Conservation (phyloP, 2,888 invertebrate genomes). For the Drosophila yooni region DNA sequence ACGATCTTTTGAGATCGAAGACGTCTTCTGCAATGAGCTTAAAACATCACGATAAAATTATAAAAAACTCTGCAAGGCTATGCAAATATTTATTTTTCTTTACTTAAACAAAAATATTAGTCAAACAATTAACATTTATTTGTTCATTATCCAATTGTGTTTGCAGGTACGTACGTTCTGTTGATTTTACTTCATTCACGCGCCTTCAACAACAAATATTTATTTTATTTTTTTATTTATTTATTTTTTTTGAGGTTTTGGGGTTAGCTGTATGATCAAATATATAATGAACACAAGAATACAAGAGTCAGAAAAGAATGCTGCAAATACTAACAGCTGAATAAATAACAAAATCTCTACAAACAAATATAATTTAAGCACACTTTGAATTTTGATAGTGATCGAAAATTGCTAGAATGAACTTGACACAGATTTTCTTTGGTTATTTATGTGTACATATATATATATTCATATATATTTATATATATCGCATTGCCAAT, state of each 20-base stretch:
- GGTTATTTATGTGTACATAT: background rate
- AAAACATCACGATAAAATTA: background rate
- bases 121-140: constrained; percentile 59
- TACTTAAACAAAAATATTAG: constrained; percentile 47
- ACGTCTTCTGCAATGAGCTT: background rate
- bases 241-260: background rate
- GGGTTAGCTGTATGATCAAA: constrained; percentile 32
- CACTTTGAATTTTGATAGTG: constrained; percentile 49
- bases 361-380: constrained; percentile 19
- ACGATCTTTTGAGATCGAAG: background rate
- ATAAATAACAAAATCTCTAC: constrained; percentile 17
- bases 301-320: constrained; percentile 19
- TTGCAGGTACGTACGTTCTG: constrained; percentile 64
- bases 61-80: background rate
- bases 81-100: background rate
- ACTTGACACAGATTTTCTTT: constrained; percentile 65
- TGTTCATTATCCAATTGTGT: constrained; percentile 49
- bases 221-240: background rate
- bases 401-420: constrained; percentile 41
- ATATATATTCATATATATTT: background rate
- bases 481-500: constrained; percentile 2
- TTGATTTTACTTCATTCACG: constrained; percentile 37
- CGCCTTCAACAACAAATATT: background rate
- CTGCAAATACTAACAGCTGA: constrained; percentile 26
- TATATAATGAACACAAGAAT: constrained; percentile 31